Conservation (phyloP, 2,888 invertebrate species). For the Mimas tiliae region DNA sequence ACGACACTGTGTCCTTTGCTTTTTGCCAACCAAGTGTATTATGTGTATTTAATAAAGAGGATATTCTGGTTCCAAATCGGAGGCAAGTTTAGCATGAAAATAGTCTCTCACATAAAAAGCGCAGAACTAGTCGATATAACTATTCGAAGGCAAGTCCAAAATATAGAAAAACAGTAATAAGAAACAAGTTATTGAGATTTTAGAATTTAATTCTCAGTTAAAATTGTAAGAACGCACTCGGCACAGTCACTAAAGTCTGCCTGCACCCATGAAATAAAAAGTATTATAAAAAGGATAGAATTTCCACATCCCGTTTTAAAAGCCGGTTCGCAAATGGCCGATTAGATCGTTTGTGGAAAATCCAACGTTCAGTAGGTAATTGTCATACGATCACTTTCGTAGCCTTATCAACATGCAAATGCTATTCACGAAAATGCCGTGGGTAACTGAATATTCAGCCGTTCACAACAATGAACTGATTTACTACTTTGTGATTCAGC, state of each 20-base stretch:
- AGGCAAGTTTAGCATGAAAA: not conserved
- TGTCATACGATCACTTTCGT: slow-evolving; percentile 47
- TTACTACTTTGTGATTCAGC: slow-evolving; percentile 75
- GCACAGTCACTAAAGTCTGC: not conserved
- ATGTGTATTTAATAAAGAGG: not conserved
- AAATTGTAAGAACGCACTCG: not conserved
- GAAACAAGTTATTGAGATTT: no score
- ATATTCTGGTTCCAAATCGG: not conserved
- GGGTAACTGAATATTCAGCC: slow-evolving; percentile 68
- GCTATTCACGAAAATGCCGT: slow-evolving; percentile 56
- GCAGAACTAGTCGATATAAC: no score
- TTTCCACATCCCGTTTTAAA: slow-evolving; percentile 14
- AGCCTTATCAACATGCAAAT: slow-evolving; percentile 60
- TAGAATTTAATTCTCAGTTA: not conserved
- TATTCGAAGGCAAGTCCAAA: no score
- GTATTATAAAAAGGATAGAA: not conserved
- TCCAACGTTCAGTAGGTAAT: slow-evolving; percentile 32
- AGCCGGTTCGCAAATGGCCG: not conserved
- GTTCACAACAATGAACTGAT: slow-evolving; percentile 73
- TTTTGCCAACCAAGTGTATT: slow-evolving; percentile 16
- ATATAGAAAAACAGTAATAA: no score
- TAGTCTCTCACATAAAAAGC: no score
- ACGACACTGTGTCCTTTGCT: slow-evolving; percentile 18
- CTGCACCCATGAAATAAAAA: slow-evolving; percentile 4
- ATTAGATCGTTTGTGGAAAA: slow-evolving; percentile 19